Evolutionary conservation across 2,888 invertebrate species (phyloP).

Genomic region (Callimorpha dominula): DNA sequence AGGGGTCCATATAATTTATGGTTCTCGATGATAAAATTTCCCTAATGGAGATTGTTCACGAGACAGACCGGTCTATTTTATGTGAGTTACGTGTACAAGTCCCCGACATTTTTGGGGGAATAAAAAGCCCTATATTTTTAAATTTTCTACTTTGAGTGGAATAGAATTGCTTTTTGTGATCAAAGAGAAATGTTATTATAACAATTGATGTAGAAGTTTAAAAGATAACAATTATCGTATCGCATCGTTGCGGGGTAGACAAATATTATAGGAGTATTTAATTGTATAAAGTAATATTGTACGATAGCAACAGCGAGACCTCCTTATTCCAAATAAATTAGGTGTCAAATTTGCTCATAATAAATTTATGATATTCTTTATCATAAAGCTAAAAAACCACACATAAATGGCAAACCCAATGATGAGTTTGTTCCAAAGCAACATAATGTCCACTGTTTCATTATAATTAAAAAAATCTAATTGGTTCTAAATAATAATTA

Average conservation of each 20-base stretch:
- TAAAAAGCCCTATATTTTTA: slow-evolving; percentile 39
- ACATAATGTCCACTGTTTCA: too few species aligned
- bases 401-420: too few species aligned
- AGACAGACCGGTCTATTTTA: slow-evolving; percentile 67
- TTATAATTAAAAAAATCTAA: too few species aligned
- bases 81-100: slow-evolving; percentile 60
- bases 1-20: slow-evolving; percentile 77
- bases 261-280: neutral
- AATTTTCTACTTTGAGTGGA: slow-evolving; percentile 41
- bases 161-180: slow-evolving; percentile 45
- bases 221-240: slow-evolving; percentile 31
- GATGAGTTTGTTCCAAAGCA: too few species aligned
- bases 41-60: slow-evolving; percentile 80
- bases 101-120: slow-evolving; percentile 42
- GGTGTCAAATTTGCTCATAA: too few species aligned
- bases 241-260: neutral
- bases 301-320: too few species aligned
- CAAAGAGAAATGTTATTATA: slow-evolving; percentile 37
- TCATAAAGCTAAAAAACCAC: too few species aligned
- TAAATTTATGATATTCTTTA: too few species aligned
- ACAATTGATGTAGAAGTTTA: slow-evolving; percentile 46
- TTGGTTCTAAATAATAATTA: too few species aligned
- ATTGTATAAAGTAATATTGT: neutral
- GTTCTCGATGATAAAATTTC: slow-evolving; percentile 78
- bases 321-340: too few species aligned